Base-by-base conservation (phyloP, 2,113 vertebrate species). In the Oxyura jamaicensis region DNA sequence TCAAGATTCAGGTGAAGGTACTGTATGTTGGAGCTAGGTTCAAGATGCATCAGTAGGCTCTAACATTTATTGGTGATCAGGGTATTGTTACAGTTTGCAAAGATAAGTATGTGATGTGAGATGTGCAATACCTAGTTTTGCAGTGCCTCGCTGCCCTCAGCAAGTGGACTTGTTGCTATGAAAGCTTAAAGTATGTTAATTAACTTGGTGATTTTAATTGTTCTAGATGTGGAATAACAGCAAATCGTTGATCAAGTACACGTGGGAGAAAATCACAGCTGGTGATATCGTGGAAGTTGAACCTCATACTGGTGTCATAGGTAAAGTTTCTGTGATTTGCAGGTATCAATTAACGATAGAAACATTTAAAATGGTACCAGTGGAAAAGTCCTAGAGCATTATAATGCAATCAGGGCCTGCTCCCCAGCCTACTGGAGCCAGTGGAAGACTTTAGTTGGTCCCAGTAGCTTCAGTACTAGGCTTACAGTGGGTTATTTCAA, bases 141-240 rank as follows among this genome's bases (percentile, higher is more conserved):
- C 39, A 81, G 46, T 36, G 23, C n/a, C 8, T 85, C 19, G 8
- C 50, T 56, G 17, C 53, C 71, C n/a, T 42, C 81, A 65, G 48
- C 33, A 75, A 23, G 60, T 28, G 52, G 77, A 18, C 26, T 84
- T 48, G 35, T 86, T 75, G 35, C 69, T 85, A 0, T 59, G 66
- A 62, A 66, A 91, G 28, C 5, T 65, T 62, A 4, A 76, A 48
- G 6, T 74, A 10, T 4, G 22, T 60, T 76, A 77, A 79, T 41
- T 59, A 10, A 50, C 48, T 68, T 5, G 1, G 50, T 91, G 36
- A 44, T 72, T 92, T 90, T 81, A 79, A 85, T 83, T 90, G 81
- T 98, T 97, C 89, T 83, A 99, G 99, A 99, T 99, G 98, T 99
- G 98, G 99, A 99, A 99, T 95, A 98, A 98, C 91, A 99, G 99